These are phyloP conservation scores for Myathropa florea DNA, from an alignment of 2,888 invertebrate genomes.

Conservation along the genomic window DNA sequence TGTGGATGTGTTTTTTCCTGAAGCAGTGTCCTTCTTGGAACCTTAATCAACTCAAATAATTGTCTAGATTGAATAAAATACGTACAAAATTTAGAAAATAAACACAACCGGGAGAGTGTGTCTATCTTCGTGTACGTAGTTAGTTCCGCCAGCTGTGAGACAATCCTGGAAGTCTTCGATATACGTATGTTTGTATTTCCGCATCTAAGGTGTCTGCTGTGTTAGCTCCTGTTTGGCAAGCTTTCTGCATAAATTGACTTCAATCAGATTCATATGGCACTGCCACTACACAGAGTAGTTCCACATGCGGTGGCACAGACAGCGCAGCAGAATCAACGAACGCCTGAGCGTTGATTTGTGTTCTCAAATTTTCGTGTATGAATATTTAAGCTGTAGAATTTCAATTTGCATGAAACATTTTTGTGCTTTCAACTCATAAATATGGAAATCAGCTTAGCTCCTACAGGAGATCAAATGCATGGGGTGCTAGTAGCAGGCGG, in stretches of 20 bases:
- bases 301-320: not conserved
- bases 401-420: conserved; percentile 58
- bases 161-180: not conserved
- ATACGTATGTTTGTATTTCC: not conserved
- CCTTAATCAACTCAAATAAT: too few species aligned
- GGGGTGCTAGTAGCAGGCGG: conserved; percentile 21
- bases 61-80: too few species aligned
- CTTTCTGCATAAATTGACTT: conserved; percentile 23
- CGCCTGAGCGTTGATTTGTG: conserved; percentile 31
- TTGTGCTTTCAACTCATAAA: conserved; percentile 50
- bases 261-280: conserved; percentile 8
- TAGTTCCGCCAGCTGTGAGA: conserved; percentile 4
- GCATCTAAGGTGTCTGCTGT: not conserved
- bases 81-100: too few species aligned
- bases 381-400: conserved; percentile 56
- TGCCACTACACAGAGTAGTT: not conserved
- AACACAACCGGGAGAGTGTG: too few species aligned
- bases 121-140: not conserved
- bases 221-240: not conserved
- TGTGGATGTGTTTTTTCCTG: not conserved
- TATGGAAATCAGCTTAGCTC: conserved; percentile 50
- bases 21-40: too few species aligned
- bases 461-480: conserved; percentile 30
- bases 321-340: conserved; percentile 2
- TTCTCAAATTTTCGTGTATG: conserved; percentile 51